Evolutionary conservation across 2,797 vertebrate species (phyloP).

Genomic region (Cryptoblepharus egeriae): DNA sequence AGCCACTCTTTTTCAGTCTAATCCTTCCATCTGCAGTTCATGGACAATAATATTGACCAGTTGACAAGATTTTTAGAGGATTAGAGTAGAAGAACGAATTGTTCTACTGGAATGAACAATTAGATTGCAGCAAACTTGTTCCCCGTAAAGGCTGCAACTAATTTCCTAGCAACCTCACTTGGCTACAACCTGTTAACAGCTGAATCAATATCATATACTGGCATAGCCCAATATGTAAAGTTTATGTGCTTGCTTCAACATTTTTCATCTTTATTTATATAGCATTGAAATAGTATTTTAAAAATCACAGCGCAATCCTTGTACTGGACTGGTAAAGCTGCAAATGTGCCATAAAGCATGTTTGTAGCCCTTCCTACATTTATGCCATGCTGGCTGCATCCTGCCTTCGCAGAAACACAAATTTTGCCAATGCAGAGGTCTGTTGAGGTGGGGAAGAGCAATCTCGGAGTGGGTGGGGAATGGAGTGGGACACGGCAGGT

Average conservation of each 20-base stretch:
- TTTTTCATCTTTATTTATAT: neutral
- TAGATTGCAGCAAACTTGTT: slow-evolving; percentile 31
- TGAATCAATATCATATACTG: neutral
- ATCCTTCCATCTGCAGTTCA: neutral
- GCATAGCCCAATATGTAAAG: neutral
- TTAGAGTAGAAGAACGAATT: neutral
- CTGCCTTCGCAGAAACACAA: too few relatives aligned
- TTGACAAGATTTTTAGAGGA: neutral
- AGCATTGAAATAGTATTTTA: neutral
- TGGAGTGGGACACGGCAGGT: too few relatives aligned
- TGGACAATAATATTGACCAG: neutral
- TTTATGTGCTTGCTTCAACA: neutral
- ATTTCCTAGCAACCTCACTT: slow-evolving; percentile 14
- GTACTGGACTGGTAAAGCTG: too few relatives aligned
- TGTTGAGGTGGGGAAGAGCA: too few relatives aligned
- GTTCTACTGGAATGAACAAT: slow-evolving; percentile 28
- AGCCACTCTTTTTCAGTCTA: neutral
- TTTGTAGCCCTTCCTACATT: too few relatives aligned
- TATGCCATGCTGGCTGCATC: too few relatives aligned
- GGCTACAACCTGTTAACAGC: slow-evolving; percentile 1
- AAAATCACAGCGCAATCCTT: too few relatives aligned
- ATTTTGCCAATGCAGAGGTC: too few relatives aligned
- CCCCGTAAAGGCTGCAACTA: slow-evolving; percentile 13
- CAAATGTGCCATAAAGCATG: too few relatives aligned
- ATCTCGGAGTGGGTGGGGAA: too few relatives aligned